Evolutionary conservation across 2,797 vertebrate species (phyloP), one percentile per base, ranked within the genome.

Genomic region (Rhinophrynus dorsalis): DNA sequence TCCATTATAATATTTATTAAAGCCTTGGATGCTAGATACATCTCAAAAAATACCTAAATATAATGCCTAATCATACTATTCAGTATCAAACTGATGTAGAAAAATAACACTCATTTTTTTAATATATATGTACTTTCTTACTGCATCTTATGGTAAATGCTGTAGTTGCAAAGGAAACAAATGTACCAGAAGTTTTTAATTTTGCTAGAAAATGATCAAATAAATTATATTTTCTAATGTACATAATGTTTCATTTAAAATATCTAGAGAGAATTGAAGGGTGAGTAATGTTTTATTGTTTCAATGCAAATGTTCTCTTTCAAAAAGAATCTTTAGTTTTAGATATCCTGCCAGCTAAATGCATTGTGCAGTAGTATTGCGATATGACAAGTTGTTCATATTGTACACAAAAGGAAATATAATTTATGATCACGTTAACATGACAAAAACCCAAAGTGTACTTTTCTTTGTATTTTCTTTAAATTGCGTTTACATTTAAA

Each of bases 201-300:
- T n/a, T n/a, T n/a, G n/a, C n/a, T n/a, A n/a, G n/a, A n/a, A n/a
- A n/a, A n/a, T n/a, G n/a, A n/a, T n/a, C n/a, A n/a, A n/a, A n/a
- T n/a, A n/a, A n/a, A n/a, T n/a, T n/a, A n/a, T n/a, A n/a, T 44
- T 18, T 17, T 44, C 17, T 18, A 44, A 44, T 35, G 15, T 38
- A 73, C 3, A 37, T 10, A 59, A 20, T 26, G 6, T 33, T 1
- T 10, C 21, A 73, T 73, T 73, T 73, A 29, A 55, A 73, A 66
- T 38, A 60, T 44, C 8, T 18, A 5, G 20, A 17, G 59, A 54
- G 57, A 54, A 60, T 18, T 60, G 45, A 66, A 67, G 70, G 29
- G 23, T 67, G 45, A 73, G 56, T 67, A 66, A 73, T 67, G 47
- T 52, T 60, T 27, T 52, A 73, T 73, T 73, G 70, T 73, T 66